Conservation (phyloP, 2,797 vertebrate species). For the Scleropages formosus region DNA sequence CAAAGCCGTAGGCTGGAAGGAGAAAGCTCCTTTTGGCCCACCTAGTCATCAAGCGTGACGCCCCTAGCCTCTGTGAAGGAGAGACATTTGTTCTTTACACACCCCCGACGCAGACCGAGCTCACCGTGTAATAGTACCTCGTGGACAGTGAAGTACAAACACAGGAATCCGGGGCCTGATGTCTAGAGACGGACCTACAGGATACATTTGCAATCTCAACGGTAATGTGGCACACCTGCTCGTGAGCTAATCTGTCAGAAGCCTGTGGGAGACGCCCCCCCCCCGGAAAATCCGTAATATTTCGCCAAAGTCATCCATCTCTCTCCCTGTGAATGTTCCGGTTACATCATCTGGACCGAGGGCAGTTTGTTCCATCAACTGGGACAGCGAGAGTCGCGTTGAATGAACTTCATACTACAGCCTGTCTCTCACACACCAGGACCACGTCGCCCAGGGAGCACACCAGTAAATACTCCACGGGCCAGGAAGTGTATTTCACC, state of each 20-base stretch:
- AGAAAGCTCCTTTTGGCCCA: neutral
- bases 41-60: neutral
- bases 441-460: neutral
- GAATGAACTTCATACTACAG: neutral
- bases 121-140: neutral
- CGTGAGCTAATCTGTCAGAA: constrained; percentile 18
- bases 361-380: neutral
- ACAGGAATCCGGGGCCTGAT: constrained; percentile 7
- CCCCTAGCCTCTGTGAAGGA: neutral
- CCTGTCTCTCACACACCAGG: neutral
- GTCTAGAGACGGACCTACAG: constrained; percentile 2
- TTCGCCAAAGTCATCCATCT: constrained; percentile 8
- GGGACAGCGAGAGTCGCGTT: neutral
- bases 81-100: neutral
- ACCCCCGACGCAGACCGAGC: neutral
- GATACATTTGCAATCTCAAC: constrained; percentile 18
- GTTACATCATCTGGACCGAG: constrained; percentile 13
- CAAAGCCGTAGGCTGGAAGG: neutral
- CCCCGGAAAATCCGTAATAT: constrained; percentile 18
- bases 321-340: neutral
- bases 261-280: neutral
- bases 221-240: constrained; percentile 23
- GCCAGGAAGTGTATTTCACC: neutral
- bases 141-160: constrained; percentile 9
- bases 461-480: neutral